Evolutionary conservation across 2,113 vertebrate species (phyloP).

Genomic region (Pica pica): DNA sequence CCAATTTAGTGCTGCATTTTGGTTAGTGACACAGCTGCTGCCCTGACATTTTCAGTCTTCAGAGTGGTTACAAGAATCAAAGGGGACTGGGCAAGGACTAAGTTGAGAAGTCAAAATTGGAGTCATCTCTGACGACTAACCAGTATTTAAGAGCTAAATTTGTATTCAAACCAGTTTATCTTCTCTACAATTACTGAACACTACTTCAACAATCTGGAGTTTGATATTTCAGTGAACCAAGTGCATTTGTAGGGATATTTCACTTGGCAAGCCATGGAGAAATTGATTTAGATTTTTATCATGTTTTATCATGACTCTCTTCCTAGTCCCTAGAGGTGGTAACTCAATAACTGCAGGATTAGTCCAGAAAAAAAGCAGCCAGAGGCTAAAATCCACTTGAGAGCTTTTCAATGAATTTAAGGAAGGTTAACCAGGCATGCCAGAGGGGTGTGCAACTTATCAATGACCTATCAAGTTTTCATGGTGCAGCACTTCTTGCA

Average conservation of each 20-base stretch:
- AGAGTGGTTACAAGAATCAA: not conserved
- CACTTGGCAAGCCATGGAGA: not conserved
- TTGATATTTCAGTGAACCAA: not conserved
- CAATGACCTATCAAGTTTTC: not conserved
- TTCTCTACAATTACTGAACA: not conserved
- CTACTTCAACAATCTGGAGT: not conserved
- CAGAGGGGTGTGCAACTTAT: not conserved
- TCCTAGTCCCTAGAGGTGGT: not conserved
- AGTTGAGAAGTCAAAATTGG: not conserved
- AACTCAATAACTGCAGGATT: not conserved
- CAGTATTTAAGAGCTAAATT: not conserved
- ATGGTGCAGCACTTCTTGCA: not conserved
- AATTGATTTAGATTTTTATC: not conserved
- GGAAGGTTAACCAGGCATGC: not conserved
- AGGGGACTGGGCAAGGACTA: not conserved
- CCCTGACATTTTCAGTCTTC: not conserved
- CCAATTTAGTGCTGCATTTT: not conserved
- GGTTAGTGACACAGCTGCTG: not conserved
- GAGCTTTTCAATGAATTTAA: not conserved
- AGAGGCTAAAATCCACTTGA: not conserved
- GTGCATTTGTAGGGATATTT: not conserved
- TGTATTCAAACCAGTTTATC: not conserved
- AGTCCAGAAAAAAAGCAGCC: not conserved
- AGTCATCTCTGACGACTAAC: not conserved
- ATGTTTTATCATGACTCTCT: not conserved